phyloP scores from a whole-genome alignment of 1,140 invertebrate species.

The Onthophagus taurus region DNA sequence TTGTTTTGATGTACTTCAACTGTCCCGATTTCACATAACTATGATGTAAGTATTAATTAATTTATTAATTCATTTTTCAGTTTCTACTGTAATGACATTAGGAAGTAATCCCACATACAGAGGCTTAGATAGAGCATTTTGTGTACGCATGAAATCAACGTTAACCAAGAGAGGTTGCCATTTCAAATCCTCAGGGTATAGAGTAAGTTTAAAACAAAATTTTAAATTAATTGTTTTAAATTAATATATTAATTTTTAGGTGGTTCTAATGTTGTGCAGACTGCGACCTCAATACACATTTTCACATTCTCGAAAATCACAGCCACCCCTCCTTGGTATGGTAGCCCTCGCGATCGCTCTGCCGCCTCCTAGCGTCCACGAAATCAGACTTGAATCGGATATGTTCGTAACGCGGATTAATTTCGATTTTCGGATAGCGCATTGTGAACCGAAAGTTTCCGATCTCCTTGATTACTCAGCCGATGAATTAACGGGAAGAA shows the following conservation, averaged over 20 bases:
- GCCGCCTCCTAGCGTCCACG: slow-evolving; percentile 91
- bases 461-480: slow-evolving; percentile 87
- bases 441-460: slow-evolving; percentile 93
- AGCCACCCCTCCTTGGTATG: slow-evolving; percentile 81
- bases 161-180: slow-evolving; percentile 95
- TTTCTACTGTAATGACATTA: slow-evolving; percentile 79
- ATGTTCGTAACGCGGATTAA: slow-evolving; percentile 92
- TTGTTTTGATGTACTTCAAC: no score
- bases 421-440: slow-evolving; percentile 92
- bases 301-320: slow-evolving; percentile 74
- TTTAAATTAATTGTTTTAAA: neutral
- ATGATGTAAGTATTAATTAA: no score
- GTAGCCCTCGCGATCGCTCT: slow-evolving; percentile 90
- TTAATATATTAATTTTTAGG: slow-evolving; percentile 48
- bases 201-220: slow-evolving; percentile 56
- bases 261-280: slow-evolving; percentile 82
- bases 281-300: slow-evolving; percentile 86
- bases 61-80: slow-evolving; percentile 44
- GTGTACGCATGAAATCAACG: slow-evolving; percentile 95
- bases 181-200: slow-evolving; percentile 95
- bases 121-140: slow-evolving; percentile 86
- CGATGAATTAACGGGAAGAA: slow-evolving; percentile 89
- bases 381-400: slow-evolving; percentile 89
- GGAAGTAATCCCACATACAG: slow-evolving; percentile 65
- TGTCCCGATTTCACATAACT: no score